Evolutionary conservation across 2,888 invertebrate species (phyloP), one percentile per base, ranked within the genome.

Genomic region (Athalia circularis): DNA sequence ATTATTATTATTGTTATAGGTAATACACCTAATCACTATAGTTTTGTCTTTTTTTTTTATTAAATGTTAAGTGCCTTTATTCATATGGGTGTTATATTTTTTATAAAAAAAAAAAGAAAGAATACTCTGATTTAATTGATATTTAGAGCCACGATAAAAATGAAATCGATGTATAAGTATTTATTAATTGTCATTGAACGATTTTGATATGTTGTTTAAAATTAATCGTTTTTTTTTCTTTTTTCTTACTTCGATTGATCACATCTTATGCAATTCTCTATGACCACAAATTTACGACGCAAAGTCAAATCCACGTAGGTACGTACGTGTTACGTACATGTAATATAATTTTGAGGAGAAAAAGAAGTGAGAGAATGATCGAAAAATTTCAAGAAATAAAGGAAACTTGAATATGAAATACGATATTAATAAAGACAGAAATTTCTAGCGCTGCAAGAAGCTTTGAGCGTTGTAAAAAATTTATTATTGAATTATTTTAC

Each of bases 31-130:
- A 59, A 59, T 59, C n/a, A n/a, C n/a, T n/a, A n/a, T n/a, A n/a
- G n/a, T n/a, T n/a, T 1, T 15, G 9, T 47, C 47, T 5, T 5
- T 59, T 48, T 65, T 65, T 45, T 47, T 65, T 15, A 54, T 68
- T 54, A n/a, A 68, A 29, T 54, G 52, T 68, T 54, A 65, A 68
- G 68, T 68, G 68, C 68, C 68, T 68, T 68, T 65, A 1, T 52
- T 61, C 8, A 68, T 68, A 54, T 52, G 54, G 67, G 6, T 13
- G 62, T 7, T 9, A 52, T 62, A 1, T 61, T 61, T 15, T 54
- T 72, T 43, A 9, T 15, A 11, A 1, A 65, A 65, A 65, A 8
- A n/a, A 65, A 65, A 29, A 29, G 29, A 57, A 43, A 5, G 59
- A 11, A 61, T 29, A 43, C 74, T 15, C 15, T 7, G 45, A 74